These are phyloP conservation scores for Hirundichthys speculiger DNA, from an alignment of 2,113 vertebrate species.

Conservation along the genomic window DNA sequence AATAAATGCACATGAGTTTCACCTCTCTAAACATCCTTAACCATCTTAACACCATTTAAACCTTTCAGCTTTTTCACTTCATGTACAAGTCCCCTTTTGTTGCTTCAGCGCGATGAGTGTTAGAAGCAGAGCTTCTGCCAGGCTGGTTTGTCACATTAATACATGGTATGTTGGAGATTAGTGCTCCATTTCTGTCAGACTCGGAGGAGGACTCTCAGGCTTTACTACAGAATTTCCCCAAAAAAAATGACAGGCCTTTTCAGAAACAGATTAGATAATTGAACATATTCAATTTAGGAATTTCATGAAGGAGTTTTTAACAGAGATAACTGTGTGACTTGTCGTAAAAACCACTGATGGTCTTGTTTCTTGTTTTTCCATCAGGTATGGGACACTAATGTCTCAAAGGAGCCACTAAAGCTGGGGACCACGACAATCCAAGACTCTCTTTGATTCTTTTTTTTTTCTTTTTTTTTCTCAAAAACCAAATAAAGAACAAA, in stretches of 20 bases:
- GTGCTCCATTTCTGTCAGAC: slow-evolving; percentile 40
- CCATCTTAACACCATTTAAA: slow-evolving; percentile 40
- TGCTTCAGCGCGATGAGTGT: slow-evolving; percentile 5
- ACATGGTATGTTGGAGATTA: slow-evolving; percentile 71
- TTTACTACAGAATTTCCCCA: no score
- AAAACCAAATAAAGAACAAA: slow-evolving; percentile 78
- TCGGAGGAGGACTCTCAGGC: slow-evolving; percentile 30
- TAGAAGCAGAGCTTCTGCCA: slow-evolving; percentile 36
- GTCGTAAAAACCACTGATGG: neutral
- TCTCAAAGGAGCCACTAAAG: slow-evolving; percentile 72
- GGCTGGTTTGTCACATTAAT: slow-evolving; percentile 75
- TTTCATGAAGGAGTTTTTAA: no score
- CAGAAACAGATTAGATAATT: no score
- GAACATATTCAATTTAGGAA: no score
- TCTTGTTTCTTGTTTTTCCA: slow-evolving; percentile 15
- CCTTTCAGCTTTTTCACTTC: slow-evolving; percentile 33
- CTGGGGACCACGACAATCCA: slow-evolving; percentile 85
- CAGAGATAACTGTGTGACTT: neutral
- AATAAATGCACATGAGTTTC: neutral
- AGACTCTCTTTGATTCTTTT: slow-evolving; percentile 81
- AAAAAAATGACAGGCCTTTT: no score
- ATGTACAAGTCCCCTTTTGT: slow-evolving; percentile 22
- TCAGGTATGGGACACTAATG: slow-evolving; percentile 82
- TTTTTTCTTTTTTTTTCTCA: slow-evolving; percentile 54
- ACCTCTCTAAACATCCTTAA: slow-evolving; percentile 45